Evolutionary conservation across 2,113 vertebrate species (phyloP).

Genomic region (Ciconia stormi): DNA sequence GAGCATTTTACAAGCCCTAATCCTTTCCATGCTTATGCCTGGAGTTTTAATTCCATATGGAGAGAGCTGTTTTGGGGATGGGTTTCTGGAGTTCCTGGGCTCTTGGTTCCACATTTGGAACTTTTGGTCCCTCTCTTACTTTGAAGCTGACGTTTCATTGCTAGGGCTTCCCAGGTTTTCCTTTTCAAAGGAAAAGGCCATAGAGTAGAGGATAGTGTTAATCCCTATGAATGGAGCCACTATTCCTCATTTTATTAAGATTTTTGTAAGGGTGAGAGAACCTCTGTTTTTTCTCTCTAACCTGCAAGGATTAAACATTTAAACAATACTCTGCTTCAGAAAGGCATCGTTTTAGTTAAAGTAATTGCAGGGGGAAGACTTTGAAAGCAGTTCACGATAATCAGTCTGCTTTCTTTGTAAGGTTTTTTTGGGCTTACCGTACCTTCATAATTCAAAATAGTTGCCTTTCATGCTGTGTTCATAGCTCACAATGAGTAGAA

Average conservation of each 20-base stretch:
- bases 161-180: background rate
- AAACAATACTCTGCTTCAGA: background rate
- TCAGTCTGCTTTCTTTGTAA: background rate
- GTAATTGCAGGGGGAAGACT: background rate
- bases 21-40: background rate
- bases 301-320: background rate
- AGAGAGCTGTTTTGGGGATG: fast-evolving
- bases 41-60: fast-evolving
- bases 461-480: background rate
- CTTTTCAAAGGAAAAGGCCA: background rate
- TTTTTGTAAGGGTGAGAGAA: background rate
- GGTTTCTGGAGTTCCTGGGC: background rate
- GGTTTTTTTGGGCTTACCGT: background rate
- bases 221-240: background rate
- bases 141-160: background rate
- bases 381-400: background rate
- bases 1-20: background rate
- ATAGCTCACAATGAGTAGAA: background rate
- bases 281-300: background rate
- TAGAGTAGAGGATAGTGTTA: background rate
- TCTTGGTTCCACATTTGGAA: background rate
- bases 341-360: background rate
- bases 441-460: background rate
- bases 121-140: background rate
- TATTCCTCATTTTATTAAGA: background rate